A percentile compares a stretch with the other conserved stretches of the same genome.
phyloP scores from a whole-genome alignment of 2,113 vertebrate species.

The Psettodes erumei region DNA sequence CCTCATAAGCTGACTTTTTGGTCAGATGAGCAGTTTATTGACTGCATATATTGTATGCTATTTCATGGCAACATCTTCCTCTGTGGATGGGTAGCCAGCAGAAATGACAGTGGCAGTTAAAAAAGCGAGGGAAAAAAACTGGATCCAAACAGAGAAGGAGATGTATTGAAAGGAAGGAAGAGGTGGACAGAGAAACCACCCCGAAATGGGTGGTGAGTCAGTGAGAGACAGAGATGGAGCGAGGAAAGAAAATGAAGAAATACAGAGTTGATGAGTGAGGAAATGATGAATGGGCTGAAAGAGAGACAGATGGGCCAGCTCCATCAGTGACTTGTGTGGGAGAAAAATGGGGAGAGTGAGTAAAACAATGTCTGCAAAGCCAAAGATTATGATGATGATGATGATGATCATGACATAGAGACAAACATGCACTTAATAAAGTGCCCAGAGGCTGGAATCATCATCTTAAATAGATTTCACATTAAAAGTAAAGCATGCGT shows the following conservation, averaged over 20 bases:
- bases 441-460: conserved; percentile 53
- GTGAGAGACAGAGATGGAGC: conserved; percentile 62
- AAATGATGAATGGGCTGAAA: conserved; percentile 72
- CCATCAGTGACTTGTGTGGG: conserved; percentile 35
- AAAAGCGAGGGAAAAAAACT: conserved; percentile 19
- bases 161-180: conserved; percentile 47
- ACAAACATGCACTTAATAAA: conserved; percentile 12
- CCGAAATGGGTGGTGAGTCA: conserved; percentile 45
- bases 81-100: conserved; percentile 30
- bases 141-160: conserved; percentile 53
- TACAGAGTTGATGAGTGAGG: conserved; percentile 66
- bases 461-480: conserved; percentile 57
- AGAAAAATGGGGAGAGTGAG: conserved; percentile 48
- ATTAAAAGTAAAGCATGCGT: conserved; percentile 62
- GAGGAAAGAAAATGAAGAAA: conserved; percentile 70
- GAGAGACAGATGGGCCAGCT: conserved; percentile 63
- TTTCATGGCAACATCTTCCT: conserved; percentile 8
- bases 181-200: conserved; percentile 9
- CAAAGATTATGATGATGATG: conserved; percentile 42
- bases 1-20: not conserved
- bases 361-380: conserved; percentile 48
- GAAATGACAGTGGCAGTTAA: conserved; percentile 44
- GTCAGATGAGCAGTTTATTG: conserved; percentile 22
- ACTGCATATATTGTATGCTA: conserved; percentile 16
- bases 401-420: conserved; percentile 26